Base-by-base conservation (phyloP, 2,113 vertebrate genomes). In the Elgaria multicarinata region DNA sequence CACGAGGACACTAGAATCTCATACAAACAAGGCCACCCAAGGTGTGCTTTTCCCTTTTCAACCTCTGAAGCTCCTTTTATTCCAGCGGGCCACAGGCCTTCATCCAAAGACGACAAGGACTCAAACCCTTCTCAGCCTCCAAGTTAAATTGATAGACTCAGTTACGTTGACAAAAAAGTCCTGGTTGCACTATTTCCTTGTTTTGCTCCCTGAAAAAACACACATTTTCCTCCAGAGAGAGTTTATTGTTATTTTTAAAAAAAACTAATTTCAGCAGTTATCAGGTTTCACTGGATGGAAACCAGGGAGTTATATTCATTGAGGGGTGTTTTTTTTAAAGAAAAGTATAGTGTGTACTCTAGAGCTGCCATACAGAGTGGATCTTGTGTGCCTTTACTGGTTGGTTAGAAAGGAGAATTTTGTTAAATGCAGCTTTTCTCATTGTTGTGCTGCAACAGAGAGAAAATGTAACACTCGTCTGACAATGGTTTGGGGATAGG, bases 21-120 rank as follows among this genome's bases (percentile, higher is more conserved):
- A 87, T 20, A 39, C 3, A n/a, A 92, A 12, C 42, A 69, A n/a
- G 46, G 55, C 7, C 10, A 18, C 2, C 24, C 33, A 20, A 50
- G 36, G 26, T 39, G 20, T 64, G 55, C 33, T 89, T 42, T 31
- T 79, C 14, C 8, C 22, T 81, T 87, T 86, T 86, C 76, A 33
- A 58, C 44, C 31, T 75, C 2, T 58, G 36, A 26, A 44, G 79
- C 92, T 87, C 89, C 39, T 42, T 90, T 20, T 80, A 4, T 31
- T 82, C 33, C 77, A 91, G 84, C 90, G 1, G 26, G 85, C 83
- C 84, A 83, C 91, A 87, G 69, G 87, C 74, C 84, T 13, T 46
- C 88, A 79, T 93, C 55, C 50, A 90, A 93, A 91, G 78, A 89
- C 26, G 18, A 1, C 6, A 88, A 71, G 74, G 84, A 66, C 91